These are phyloP conservation scores for Neotoxoptera formosana DNA, from an alignment of 1,140 invertebrate genomes.

Conservation along the genomic window DNA sequence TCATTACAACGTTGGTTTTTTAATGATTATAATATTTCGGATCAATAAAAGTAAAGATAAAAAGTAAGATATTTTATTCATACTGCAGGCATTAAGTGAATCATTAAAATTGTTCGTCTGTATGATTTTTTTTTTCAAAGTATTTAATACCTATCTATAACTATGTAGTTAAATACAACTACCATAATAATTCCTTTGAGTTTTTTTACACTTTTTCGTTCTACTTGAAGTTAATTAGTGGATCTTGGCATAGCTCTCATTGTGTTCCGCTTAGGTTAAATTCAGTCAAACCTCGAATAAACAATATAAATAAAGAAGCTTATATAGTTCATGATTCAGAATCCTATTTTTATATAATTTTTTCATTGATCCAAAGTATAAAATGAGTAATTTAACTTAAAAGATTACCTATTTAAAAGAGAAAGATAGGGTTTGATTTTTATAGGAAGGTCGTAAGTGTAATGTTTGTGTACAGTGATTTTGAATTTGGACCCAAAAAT, in stretches of 20 bases:
- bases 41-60: not conserved
- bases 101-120: not conserved
- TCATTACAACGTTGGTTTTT: not conserved
- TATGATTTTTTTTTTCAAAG: not conserved
- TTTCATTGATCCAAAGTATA: not conserved
- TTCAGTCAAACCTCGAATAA: not conserved
- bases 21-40: not conserved
- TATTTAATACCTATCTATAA: not conserved
- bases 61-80: not conserved
- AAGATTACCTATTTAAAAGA: not conserved
- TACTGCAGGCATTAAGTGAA: not conserved
- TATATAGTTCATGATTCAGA: not conserved
- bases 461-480: not conserved
- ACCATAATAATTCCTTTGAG: not conserved
- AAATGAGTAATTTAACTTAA: not conserved
- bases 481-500: not conserved
- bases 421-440: too few relatives aligned
- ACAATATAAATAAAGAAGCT: not conserved
- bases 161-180: not conserved
- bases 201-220: not conserved
- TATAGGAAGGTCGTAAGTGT: not conserved
- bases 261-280: not conserved
- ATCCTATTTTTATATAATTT: not conserved
- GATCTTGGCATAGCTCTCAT: not conserved
- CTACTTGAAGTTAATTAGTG: not conserved